Evolutionary conservation across 2,888 invertebrate genomes (phyloP), one percentile per base, ranked within the genome.

Genomic region (Lepidonotus clava): DNA sequence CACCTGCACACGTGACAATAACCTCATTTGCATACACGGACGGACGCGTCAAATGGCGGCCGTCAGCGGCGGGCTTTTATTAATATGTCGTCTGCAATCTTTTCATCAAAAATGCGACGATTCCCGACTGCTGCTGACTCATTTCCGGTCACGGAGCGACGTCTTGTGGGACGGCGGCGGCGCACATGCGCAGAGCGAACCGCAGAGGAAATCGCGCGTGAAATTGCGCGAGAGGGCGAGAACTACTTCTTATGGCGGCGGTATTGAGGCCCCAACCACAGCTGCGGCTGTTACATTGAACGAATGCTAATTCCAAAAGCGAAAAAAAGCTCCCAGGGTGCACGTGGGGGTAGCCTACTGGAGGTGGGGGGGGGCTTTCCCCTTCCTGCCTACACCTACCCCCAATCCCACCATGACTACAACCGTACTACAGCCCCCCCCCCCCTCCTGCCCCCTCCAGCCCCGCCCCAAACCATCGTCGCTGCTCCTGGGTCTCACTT

Each of bases 181-280:
- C 28, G 80, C 32, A 28, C 51, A 32, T 41, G 80, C 80, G 80
- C 51, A 21, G 11, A 28, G 41, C 28, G 28, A 41, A 80, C 80
- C 80, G 46, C 80, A 46, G 80, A 36, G 80, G 46, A 80, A 80
- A 80, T 51, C 80, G 28, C 80, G 46, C 80, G 80, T 80, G 46
- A 80, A 80, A 80, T 80, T 80, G 80, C 80, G 80, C 80, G 80
- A 80, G 51, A 32, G 80, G 32, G 46, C 80, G 80, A 80, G 46
- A 80, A 46, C 14, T 46, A 4, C 46, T 51, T 41, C 46, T 80
- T 71, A 41, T 80, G 46, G 46, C 38, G 38, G 36, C 36, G 76
- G 34, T 40, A 76, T 76, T 76, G 76, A 34, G 41, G 14, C 32
- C 46, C 14, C 0, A 11, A 46, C 41, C 80, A 51, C 46, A 80